Evolutionary conservation across 2,113 vertebrate genomes (phyloP).

Genomic region (Pavo muticus): DNA sequence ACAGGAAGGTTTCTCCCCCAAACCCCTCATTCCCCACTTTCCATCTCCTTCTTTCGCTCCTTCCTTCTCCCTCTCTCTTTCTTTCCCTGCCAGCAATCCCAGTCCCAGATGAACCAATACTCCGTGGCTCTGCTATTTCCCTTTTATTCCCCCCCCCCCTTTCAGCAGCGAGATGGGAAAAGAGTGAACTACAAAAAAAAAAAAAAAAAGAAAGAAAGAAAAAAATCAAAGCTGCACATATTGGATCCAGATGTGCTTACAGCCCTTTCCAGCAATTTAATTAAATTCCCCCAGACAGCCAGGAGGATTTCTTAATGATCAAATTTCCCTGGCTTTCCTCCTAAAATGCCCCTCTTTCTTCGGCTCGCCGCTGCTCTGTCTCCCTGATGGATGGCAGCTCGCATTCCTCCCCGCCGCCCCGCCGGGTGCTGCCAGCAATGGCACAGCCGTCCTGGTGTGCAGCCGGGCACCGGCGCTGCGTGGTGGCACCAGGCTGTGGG

Average conservation of each 20-base stretch:
- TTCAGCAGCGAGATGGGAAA: constrained; percentile 71
- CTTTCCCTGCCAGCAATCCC: constrained; percentile 70
- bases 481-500: too few species aligned
- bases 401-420: too few species aligned
- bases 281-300: constrained; percentile 89
- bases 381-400: constrained; percentile 79
- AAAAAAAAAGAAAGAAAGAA: not conserved
- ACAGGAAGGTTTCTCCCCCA: constrained; percentile 13
- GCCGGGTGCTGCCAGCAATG: too few species aligned
- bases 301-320: constrained; percentile 87
- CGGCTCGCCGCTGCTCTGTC: constrained; percentile 68
- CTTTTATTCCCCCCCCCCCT: constrained; percentile 27
- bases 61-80: constrained; percentile 39
- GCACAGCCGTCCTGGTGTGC: too few species aligned
- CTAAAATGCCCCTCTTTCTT: constrained; percentile 73
- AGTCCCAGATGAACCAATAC: constrained; percentile 68
- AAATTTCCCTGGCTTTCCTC: constrained; percentile 84
- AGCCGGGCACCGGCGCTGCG: not conserved
- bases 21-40: constrained; percentile 24
- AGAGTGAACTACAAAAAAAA: constrained; percentile 34
- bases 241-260: constrained; percentile 87
- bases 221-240: constrained; percentile 83
- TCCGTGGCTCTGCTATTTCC: constrained; percentile 64
- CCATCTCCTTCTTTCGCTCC: not conserved
- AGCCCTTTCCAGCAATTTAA: constrained; percentile 86